Conservation (phyloP, 2,888 invertebrate species). For the Tanytarsus gracilentus region DNA sequence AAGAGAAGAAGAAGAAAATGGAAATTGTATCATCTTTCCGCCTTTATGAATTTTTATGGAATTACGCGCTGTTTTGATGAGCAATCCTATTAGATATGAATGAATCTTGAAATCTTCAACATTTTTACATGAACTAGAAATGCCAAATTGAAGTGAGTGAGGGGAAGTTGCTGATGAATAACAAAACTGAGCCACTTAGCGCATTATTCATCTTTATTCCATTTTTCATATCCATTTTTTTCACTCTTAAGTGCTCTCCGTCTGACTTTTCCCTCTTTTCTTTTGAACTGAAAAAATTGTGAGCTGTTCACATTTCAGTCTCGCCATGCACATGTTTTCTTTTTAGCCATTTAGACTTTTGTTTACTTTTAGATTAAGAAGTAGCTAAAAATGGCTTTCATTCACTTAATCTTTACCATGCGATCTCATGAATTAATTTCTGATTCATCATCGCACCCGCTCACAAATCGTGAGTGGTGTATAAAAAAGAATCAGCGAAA, state of each 20-base stretch:
- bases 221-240: slow-evolving; percentile 15
- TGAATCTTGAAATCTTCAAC: slow-evolving; percentile 1
- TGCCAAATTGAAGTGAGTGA: neutral
- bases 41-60: slow-evolving; percentile 11
- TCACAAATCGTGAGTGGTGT: too few relatives aligned
- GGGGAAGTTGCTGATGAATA: slow-evolving; percentile 4
- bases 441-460: too few relatives aligned
- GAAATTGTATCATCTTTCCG: neutral
- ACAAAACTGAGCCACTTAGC: slow-evolving; percentile 23
- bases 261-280: too few relatives aligned
- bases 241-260: too few relatives aligned
- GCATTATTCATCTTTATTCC: slow-evolving; percentile 22
- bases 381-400: too few relatives aligned
- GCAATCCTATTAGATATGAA: neutral
- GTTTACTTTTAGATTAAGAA: too few relatives aligned
- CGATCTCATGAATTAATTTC: too few relatives aligned
- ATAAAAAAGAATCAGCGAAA: too few relatives aligned
- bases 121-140: slow-evolving; percentile 1
- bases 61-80: slow-evolving; percentile 10
- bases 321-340: neutral
- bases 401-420: too few relatives aligned
- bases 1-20: neutral
- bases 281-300: too few relatives aligned
- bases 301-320: too few relatives aligned
- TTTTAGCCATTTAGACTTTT: too few relatives aligned